Evolutionary conservation across 2,113 vertebrate genomes (phyloP).

Genomic region (Sorex araneus): DNA sequence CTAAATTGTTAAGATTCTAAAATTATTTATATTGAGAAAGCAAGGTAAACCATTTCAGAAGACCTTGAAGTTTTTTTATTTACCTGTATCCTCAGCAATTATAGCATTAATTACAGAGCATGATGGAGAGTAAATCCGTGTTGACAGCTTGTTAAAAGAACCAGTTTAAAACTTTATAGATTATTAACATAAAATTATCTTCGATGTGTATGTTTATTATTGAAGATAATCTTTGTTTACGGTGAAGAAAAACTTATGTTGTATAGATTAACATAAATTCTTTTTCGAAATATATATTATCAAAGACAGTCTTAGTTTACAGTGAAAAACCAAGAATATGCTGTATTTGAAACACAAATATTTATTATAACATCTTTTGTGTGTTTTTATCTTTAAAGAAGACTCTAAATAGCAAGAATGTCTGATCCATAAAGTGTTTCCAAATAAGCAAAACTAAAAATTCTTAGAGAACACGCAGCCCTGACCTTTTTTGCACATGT

Average conservation of each 20-base stretch:
- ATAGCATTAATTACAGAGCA: neutral
- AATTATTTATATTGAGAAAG: slow-evolving; percentile 13
- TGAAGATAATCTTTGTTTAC: neutral
- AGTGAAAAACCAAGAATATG: slow-evolving; percentile 29
- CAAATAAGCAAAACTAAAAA: slow-evolving; percentile 71
- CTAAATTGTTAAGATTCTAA: slow-evolving; percentile 1
- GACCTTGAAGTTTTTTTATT: slow-evolving; percentile 4
- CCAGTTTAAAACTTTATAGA: slow-evolving; percentile 39
- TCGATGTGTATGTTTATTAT: slow-evolving; percentile 53
- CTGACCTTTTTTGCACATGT: slow-evolving; percentile 71
- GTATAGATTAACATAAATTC: no score
- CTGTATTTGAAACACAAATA: neutral
- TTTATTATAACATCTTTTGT: slow-evolving; percentile 55
- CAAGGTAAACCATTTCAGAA: slow-evolving; percentile 44
- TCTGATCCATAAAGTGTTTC: slow-evolving; percentile 57
- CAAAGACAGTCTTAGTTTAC: neutral
- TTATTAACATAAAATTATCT: slow-evolving; percentile 30
- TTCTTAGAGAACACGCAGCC: slow-evolving; percentile 68
- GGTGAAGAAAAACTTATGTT: no score
- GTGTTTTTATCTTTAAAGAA: slow-evolving; percentile 42
- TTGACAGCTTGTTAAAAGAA: slow-evolving; percentile 32
- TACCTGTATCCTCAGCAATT: neutral
- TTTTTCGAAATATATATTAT: neutral
- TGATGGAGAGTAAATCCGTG: slow-evolving; percentile 38
- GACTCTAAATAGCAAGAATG: slow-evolving; percentile 33